These are phyloP conservation scores for Drosophila malerkotliana DNA, from an alignment of 1,140 invertebrate species.

Conservation along the genomic window DNA sequence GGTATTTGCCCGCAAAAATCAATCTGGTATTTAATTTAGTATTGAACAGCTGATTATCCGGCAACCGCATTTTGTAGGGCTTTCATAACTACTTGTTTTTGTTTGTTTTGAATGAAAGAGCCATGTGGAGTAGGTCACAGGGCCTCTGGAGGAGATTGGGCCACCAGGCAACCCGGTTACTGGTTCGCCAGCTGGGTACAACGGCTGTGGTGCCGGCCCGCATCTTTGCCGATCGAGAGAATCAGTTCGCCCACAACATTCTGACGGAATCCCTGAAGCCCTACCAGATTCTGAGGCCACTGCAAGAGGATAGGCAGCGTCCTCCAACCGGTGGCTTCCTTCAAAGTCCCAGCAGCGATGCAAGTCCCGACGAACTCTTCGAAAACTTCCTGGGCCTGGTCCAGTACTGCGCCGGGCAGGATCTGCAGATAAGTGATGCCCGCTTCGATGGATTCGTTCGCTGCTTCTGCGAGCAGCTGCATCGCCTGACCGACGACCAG, in stretches of 20 bases:
- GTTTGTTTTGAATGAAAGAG: conserved; percentile 1
- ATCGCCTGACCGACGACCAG: conserved; percentile 84
- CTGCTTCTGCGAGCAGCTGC: conserved; percentile 79
- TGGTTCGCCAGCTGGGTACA: conserved; percentile 9
- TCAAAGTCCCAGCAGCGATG: neutral
- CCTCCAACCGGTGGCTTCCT: conserved; percentile 8
- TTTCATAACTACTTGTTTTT: conserved; percentile 29
- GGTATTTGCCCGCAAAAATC: too few relatives aligned
- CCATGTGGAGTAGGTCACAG: conserved; percentile 34
- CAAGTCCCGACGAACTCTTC: conserved; percentile 62
- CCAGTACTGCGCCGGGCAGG: conserved; percentile 62
- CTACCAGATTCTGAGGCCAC: conserved; percentile 58
- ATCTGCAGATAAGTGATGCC: conserved; percentile 65
- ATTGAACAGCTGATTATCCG: conserved; percentile 11
- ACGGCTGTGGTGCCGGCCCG: conserved; percentile 15
- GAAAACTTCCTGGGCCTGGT: conserved; percentile 78
- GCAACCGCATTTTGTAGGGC: neutral
- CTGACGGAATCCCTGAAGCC: conserved; percentile 68
- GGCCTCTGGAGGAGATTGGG: conserved; percentile 23
- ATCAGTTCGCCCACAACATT: conserved; percentile 74
- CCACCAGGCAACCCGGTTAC: neutral
- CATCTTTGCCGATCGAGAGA: conserved; percentile 71
- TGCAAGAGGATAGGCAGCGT: neutral
- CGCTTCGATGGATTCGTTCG: conserved; percentile 84
- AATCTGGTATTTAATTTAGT: neutral